A percentile compares a stretch with the other conserved stretches of the same genome.
Conservation (phyloP, 53 echinoderm and acorn worm genomes). For the Crossaster papposus region DNA sequence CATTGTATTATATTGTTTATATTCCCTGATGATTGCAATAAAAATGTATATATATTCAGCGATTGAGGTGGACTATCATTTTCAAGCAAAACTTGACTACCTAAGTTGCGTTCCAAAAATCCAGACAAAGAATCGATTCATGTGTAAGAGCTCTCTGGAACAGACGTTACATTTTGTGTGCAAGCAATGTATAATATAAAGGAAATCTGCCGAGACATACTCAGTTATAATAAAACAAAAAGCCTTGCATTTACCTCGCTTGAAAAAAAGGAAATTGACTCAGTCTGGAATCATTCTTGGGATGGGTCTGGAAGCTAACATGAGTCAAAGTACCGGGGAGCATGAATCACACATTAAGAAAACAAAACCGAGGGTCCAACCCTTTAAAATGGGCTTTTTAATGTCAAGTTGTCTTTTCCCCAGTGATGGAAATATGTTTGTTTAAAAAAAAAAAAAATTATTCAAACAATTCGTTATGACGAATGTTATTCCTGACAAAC, state of each 20-base stretch:
- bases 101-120: not conserved
- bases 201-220: not conserved
- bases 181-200: not conserved
- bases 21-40: too few relatives aligned
- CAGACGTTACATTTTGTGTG: not conserved
- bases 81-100: too few relatives aligned
- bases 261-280: conserved; percentile 44
- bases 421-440: not conserved
- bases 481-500: too few relatives aligned
- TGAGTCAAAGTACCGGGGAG: conserved; percentile 46
- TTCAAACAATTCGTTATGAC: too few relatives aligned
- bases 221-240: not conserved
- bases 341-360: not conserved
- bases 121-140: not conserved
- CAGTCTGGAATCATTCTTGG: conserved; percentile 14
- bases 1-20: too few relatives aligned
- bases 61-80: too few relatives aligned
- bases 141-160: not conserved
- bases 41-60: too few relatives aligned
- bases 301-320: not conserved
- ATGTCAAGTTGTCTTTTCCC: not conserved
- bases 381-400: not conserved
- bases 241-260: not conserved
- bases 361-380: not conserved
- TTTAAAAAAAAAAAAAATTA: too few relatives aligned